Conservation (phyloP, 2,113 vertebrate species). For the Thunnus maccoyii region DNA sequence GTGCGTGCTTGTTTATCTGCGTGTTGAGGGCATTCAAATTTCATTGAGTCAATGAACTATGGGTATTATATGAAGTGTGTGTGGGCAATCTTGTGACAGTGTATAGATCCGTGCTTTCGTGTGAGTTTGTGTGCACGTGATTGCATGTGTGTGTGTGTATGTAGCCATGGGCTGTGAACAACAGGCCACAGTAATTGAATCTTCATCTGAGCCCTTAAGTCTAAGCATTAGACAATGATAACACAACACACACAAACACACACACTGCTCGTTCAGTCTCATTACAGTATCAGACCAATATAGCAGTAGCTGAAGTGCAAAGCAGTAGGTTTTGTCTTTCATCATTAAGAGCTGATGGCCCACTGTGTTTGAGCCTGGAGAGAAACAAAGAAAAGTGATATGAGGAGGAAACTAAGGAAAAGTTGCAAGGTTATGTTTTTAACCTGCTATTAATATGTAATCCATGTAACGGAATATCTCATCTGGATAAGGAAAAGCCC, state of each 20-base stretch:
- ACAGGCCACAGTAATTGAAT: constrained; percentile 86
- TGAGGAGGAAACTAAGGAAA: constrained; percentile 37
- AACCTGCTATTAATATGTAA: constrained; percentile 51
- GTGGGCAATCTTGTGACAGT: constrained; percentile 69
- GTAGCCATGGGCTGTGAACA: constrained; percentile 80
- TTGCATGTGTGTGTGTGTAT: constrained; percentile 43
- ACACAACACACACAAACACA: constrained; percentile 47
- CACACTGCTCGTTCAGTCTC: constrained; percentile 73
- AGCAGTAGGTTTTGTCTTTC: constrained; percentile 67
- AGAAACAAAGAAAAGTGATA: constrained; percentile 39
- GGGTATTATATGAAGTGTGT: constrained; percentile 72
- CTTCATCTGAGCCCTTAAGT: constrained; percentile 83
- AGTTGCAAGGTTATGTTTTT: constrained; percentile 45
- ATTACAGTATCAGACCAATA: constrained; percentile 76
- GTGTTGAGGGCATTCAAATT: constrained; percentile 77
- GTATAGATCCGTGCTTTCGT: constrained; percentile 58
- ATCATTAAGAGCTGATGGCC: constrained; percentile 73
- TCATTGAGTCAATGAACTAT: constrained; percentile 76
- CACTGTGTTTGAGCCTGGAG: constrained; percentile 59
- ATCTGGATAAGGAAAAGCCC: constrained; percentile 16
- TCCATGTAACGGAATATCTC: constrained; percentile 23
- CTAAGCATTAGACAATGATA: constrained; percentile 80
- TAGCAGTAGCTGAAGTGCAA: constrained; percentile 62
- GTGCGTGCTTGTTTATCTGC: constrained; percentile 49
- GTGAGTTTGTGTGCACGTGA: constrained; percentile 3